Base-by-base conservation (phyloP, 1,140 invertebrate species). In the Hesperophylax magnus region DNA sequence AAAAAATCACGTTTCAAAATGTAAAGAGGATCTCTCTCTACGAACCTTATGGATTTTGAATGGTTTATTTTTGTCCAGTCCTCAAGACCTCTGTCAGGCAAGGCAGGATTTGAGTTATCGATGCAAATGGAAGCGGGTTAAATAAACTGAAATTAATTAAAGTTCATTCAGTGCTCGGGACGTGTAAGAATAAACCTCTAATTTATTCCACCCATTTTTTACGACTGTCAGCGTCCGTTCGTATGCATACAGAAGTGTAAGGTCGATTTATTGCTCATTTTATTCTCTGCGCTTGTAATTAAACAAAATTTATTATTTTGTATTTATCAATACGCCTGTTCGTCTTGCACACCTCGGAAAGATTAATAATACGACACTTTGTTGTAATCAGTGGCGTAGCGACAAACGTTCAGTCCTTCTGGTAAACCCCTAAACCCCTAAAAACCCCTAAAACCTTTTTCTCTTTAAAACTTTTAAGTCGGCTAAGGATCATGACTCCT, bases 111-210 rank as follows among this genome's bases (percentile, higher is more conserved):
- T 75, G 71, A 75, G 53, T 75, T 75, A 75, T 75, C 56, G 72
- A 77, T 79, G 71, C 82, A 81, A 79, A 81, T 77, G 79, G 60
- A 79, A 79, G 52, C 76, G 78, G 60, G 77, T 79, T 83, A 81
- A 81, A 83, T 83, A 83, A 81, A 83, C 79, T 83, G 69, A 78
- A 81, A 83, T 83, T 83, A 83, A 83, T 81, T 81, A 81, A 83
- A 83, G 54, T 74, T 79, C 47, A 78, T 67, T 78, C 76, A 78
- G 9, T 53, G 8, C 9, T 9, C 18, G 18, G 20, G 47, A 78
- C 52, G 27, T 61, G 27, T 47, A 47, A 53, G 61, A 78, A 65
- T 52, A 65, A 78, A 14, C 61, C 52, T 78, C n/a, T 78, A 78
- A 78, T 78, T 78, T 78, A 78, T 78, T 65, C 76, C 31, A 3